Base-by-base conservation (phyloP, 92 coral and sea anemone species). In the Pocillopora grandis region DNA sequence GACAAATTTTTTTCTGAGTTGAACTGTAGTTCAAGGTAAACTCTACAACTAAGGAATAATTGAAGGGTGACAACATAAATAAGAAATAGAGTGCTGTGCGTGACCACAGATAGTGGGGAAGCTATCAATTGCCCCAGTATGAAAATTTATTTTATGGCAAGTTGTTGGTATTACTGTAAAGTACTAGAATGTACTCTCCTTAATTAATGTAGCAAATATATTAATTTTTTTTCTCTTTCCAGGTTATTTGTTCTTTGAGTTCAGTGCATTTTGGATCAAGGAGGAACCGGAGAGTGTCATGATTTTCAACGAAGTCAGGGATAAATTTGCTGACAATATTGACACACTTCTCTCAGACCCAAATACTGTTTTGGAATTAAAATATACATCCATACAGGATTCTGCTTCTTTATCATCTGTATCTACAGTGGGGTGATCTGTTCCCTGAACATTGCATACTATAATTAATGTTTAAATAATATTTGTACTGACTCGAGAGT, bases 241-340 rank as follows among this genome's bases (percentile, higher is more conserved):
- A 96, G 99, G 98, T 86, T 94, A 92, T 80, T 55, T 96, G 84
- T 84, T 92, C 76, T 95, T 89, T 84, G 95, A 96, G 89, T 96
- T 96, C 81, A 94, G 91, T 85, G 89, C 93, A 1, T 96, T 94
- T 81, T 96, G 99, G 99, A 66, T 96, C 37, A 87, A 82, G 63
- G 97, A 96, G 86, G 92, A 91, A 79, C 99, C 99, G 7, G 98
- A 80, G 70, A 90, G 97, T 84, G 92, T 96, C 10, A 96, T 96
- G 99, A 92, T 92, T 70, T 94, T 96, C 75, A 91, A 91, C 86
- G 72, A 87, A 78, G 85, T 93, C 62, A 92, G 88, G 86, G 92
- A 94, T 75, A 89, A 92, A 79, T 96, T 96, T 94, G 97, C 91
- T 71, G 90, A 85, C 62, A 94, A 83, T 68, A 80, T 94, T n/a